Base-by-base conservation (phyloP, 2,113 vertebrate species). In the Sterna hirundo region DNA sequence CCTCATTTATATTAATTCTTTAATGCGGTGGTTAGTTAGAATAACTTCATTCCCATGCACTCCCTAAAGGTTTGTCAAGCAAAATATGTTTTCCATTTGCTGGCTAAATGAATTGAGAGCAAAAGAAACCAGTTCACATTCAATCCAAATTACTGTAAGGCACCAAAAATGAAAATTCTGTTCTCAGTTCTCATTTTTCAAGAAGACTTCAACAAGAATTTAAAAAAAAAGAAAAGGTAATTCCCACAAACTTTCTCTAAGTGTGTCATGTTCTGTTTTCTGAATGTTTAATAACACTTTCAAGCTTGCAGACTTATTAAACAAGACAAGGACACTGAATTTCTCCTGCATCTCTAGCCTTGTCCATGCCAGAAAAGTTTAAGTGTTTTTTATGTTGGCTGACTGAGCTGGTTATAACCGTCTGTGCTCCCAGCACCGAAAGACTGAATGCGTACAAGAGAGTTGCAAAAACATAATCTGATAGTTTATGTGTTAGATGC, bases 271-370 rank as follows among this genome's bases (percentile, higher is more conserved):
- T 92, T 92, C 69, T 68, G 44, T 91, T 96, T 94, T 88, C 76
- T 89, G 80, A 92, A 92, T 84, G 70, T 91, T 94, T 96, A 96
- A 86, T 92, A 83, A 76, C 52, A 69, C 47, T 92, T 88, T 65
- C 76, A 88, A 49, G 89, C 52, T 83, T 88, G 71, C 68, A 94
- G 79, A 81, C 72, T 93, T 94, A 93, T 92, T 95, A 95, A 95
- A 95, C 18, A 58, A 86, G 95, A 96, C 92, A 96, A 96, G 92
- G 90, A 86, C 94, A 95, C 18, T 52, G 88, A 94, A 91, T 91
- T 94, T 88, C 88, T 94, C 57, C 51, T 46, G 83, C 8, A 3
- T 93, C 80, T 92, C 44, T 52, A 86, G 83, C 40, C 44, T 91
- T 51, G 68, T 57, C 86, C 78, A 57, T 65, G 69, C 76, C 80